Percentiles rank a stretch among this genome's conserved stretches.
Conservation (phyloP, 1,140 invertebrate species). For the Lucilia sericata region DNA sequence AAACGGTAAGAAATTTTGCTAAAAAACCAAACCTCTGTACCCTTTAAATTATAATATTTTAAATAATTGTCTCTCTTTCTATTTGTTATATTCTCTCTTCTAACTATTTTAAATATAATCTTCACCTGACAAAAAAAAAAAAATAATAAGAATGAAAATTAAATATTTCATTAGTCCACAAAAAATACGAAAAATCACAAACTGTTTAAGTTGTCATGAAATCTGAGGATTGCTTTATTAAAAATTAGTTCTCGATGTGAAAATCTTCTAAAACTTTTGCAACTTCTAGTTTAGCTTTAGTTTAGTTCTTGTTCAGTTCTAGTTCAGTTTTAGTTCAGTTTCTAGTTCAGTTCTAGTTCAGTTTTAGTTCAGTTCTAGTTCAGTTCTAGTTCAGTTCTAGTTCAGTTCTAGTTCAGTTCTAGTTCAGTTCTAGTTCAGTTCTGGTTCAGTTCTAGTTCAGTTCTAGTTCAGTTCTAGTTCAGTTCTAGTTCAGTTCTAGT, state of each 20-base stretch:
- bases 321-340: no score
- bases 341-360: no score
- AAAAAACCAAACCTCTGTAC: not conserved
- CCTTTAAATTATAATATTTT: slow-evolving; percentile 5
- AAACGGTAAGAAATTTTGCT: slow-evolving; percentile 31
- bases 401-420: no score
- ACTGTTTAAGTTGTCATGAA: not conserved
- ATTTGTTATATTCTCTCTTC: not conserved
- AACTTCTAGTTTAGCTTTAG: no score
- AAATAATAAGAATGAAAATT: not conserved
- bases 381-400: no score
- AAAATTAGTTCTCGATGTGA: not conserved
- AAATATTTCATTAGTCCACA: not conserved
- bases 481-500: no score
- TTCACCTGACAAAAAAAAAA: slow-evolving; percentile 24
- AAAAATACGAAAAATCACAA: not conserved
- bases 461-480: no score
- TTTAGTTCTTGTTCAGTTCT: no score
- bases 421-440: no score
- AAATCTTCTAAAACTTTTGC: not conserved
- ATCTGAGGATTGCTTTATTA: not conserved
- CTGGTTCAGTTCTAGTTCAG: no score
- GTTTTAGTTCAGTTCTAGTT: no score
- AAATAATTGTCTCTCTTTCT: slow-evolving; percentile 8
- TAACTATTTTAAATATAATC: slow-evolving; percentile 30